phyloP scores from a whole-genome alignment of 2,888 invertebrate genomes.

The Acanthosepion esculentum region DNA sequence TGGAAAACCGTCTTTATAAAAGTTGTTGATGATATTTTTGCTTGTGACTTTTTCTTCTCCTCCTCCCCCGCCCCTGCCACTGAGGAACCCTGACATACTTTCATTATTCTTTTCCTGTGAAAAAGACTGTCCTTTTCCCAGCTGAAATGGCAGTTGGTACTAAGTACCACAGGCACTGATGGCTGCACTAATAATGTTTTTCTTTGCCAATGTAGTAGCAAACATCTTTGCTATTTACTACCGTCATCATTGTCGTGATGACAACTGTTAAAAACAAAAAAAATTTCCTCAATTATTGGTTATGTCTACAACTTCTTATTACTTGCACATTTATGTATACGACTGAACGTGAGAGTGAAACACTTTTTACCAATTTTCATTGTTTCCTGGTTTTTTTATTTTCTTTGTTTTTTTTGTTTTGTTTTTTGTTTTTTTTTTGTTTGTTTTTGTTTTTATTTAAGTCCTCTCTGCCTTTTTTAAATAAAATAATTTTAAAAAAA shows the following conservation, averaged over 20 bases:
- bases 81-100: not conserved
- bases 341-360: conserved; percentile 33
- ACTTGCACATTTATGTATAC: conserved; percentile 33
- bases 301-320: not conserved
- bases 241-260: not conserved
- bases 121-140: not conserved
- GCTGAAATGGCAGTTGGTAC: conserved; percentile 37
- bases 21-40: conserved; percentile 41
- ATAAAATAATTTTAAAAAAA: not conserved
- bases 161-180: not conserved
- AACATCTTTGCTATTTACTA: not conserved
- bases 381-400: not conserved
- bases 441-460: not conserved
- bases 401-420: too few relatives aligned
- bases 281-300: conserved; percentile 34
- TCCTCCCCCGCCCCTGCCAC: not conserved
- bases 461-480: not conserved
- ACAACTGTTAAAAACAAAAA: not conserved
- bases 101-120: not conserved
- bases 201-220: not conserved
- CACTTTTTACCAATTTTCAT: not conserved
- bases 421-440: too few relatives aligned
- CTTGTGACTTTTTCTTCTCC: not conserved
- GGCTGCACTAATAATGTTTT: not conserved
- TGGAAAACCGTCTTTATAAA: conserved; percentile 15